Evolutionary conservation across 1,140 invertebrate species (phyloP), one percentile per base, ranked within the genome.

Genomic region (Planococcus citri): DNA sequence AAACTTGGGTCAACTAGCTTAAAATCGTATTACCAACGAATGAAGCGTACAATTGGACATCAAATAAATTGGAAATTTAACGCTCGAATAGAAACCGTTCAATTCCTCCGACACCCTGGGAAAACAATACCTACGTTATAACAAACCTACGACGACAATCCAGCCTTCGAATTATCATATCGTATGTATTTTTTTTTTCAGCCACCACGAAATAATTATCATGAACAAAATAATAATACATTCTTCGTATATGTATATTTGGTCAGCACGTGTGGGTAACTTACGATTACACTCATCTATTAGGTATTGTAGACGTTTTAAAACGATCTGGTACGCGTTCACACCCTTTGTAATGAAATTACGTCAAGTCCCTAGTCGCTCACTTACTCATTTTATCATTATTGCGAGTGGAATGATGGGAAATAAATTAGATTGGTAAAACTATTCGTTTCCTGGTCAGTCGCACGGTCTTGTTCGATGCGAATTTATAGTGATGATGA

Each of bases 31-130:
- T 51, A 51, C 6, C 10, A 51, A 51, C 41, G 41, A 27, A 64
- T 64, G 60, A 64, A 64, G 3, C 60, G 17, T 64, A 64, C 60
- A 64, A 64, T 64, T 20, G 60, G 21, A 25, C 22, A 27, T 17
- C 25, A 25, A 17, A 64, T 64, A 10, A 24, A 64, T 64, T 64
- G 60, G 10, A 64, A 64, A 64, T 64, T 64, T 64, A 27, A 64
- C 60, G 22, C 10, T 64, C 22, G 60, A 64, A 64, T 27, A n/a
- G n/a, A n/a, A n/a, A n/a, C n/a, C 10, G 20, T 64, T 64, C 60
- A 12, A 14, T 64, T 25, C 41, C 41, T 51, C 41, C 12, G 29
- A 33, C 29, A 33, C 29, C 12, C n/a, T n/a, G n/a, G 29, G 12
- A 33, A 33, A 6, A 33, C 29, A 37, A 37, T 37, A 37, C 33